These are phyloP conservation scores for Pristionchus mayeri DNA, from an alignment of 2,888 invertebrate genomes.

Conservation along the genomic window DNA sequence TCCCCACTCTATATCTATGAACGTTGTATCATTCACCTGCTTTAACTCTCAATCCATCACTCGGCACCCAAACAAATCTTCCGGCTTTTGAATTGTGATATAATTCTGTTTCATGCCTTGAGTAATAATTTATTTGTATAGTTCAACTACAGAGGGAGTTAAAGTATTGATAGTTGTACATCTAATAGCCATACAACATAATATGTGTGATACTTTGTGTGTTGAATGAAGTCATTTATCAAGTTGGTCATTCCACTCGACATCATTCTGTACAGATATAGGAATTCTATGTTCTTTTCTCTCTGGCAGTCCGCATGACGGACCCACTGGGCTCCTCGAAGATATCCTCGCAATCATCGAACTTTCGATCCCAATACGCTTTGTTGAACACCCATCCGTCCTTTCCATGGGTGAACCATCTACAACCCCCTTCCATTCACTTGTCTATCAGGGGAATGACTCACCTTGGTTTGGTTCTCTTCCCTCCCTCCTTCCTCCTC, in stretches of 20 bases:
- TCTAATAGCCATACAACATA: slow-evolving; percentile 35
- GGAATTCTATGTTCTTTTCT: neutral
- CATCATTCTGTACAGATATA: slow-evolving; percentile 4
- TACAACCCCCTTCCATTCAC: neutral
- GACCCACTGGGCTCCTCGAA: neutral
- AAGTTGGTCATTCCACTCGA: slow-evolving; percentile 40
- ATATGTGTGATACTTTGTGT: slow-evolving; percentile 41
- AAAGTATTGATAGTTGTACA: slow-evolving; percentile 31
- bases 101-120: slow-evolving; percentile 20
- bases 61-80: neutral
- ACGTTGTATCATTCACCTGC: slow-evolving; percentile 20
- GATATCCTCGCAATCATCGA: slow-evolving; percentile 42
- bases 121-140: slow-evolving; percentile 41
- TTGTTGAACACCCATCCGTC: slow-evolving; percentile 26
- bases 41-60: slow-evolving; percentile 41
- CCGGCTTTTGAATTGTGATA: slow-evolving; percentile 33
- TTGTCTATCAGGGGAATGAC: neutral
- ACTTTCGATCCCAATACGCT: slow-evolving; percentile 34
- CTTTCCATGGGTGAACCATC: slow-evolving; percentile 23
- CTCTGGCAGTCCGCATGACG: slow-evolving; percentile 23
- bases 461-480: slow-evolving; percentile 43
- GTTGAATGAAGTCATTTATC: slow-evolving; percentile 42
- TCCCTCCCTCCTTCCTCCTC: slow-evolving; percentile 47
- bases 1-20: neutral
- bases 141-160: slow-evolving; percentile 42